phyloP scores from a whole-genome alignment of 1,140 invertebrate genomes.

The Chrysoperla carnea region DNA sequence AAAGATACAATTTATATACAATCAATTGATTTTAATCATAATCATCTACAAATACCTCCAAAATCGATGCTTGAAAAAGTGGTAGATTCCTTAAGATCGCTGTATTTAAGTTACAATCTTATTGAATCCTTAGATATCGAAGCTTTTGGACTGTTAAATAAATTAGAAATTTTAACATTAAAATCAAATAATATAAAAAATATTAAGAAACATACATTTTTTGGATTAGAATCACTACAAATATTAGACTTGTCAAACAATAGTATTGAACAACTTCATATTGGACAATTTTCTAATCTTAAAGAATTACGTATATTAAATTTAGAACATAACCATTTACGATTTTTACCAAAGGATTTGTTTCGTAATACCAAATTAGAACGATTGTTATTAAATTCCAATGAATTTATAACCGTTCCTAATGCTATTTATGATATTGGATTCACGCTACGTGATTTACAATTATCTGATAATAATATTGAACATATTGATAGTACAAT shows the following conservation, averaged over 20 bases:
- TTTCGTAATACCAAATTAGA: constrained; percentile 59
- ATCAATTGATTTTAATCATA: constrained; percentile 47
- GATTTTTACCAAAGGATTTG: constrained; percentile 49
- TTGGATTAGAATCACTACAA: constrained; percentile 44
- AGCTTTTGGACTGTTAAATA: constrained; percentile 40
- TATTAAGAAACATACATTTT: constrained; percentile 48
- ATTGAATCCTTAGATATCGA: constrained; percentile 43
- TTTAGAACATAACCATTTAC: constrained; percentile 49
- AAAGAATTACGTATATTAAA: constrained; percentile 51
- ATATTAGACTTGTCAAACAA: constrained; percentile 59
- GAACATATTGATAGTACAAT: constrained; percentile 69
- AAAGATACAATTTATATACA: constrained; percentile 30
- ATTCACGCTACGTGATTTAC: constrained; percentile 48
- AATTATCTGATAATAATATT: constrained; percentile 56
- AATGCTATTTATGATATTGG: constrained; percentile 48
- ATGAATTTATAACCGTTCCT: constrained; percentile 52
- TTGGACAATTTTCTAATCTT: constrained; percentile 56
- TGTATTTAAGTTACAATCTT: constrained; percentile 51
- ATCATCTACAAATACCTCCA: constrained; percentile 40
- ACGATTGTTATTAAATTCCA: constrained; percentile 52
- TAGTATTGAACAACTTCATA: constrained; percentile 45
- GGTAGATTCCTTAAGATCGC: constrained; percentile 33
- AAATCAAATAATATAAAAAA: constrained; percentile 48
- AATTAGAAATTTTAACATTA: constrained; percentile 50
- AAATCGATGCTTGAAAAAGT: constrained; percentile 34